phyloP scores from a whole-genome alignment of 1,140 invertebrate genomes.

The Manduca sexta region DNA sequence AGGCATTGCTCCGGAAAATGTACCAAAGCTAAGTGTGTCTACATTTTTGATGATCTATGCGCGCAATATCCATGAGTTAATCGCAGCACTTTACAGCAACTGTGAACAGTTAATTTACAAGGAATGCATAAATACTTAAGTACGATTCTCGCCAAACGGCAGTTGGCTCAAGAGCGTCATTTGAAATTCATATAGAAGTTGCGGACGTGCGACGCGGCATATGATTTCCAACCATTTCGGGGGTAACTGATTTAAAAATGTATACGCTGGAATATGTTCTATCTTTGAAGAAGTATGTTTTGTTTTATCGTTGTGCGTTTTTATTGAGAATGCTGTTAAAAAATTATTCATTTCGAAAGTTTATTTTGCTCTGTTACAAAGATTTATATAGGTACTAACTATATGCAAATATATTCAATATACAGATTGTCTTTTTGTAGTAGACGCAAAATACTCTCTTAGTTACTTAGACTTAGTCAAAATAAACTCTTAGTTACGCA shows the following conservation, averaged over 20 bases:
- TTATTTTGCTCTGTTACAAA: no score
- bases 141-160: conserved; percentile 22
- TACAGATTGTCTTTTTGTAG: no score
- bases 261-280: not conserved
- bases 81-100: conserved; percentile 10
- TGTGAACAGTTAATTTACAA: conserved; percentile 27
- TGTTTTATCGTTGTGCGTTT: no score
- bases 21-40: not conserved
- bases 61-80: not conserved
- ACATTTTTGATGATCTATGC: conserved; percentile 6
- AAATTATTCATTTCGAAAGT: no score
- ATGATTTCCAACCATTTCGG: conserved; percentile 1
- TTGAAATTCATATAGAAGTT: conserved; percentile 29
- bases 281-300: not conserved
- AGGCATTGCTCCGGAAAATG: no score
- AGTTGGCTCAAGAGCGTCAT: conserved; percentile 31
- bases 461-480: no score
- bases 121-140: conserved; percentile 34
- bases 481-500: no score
- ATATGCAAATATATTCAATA: no score
- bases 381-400: no score
- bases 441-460: no score
- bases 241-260: no score
- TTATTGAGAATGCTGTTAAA: no score
- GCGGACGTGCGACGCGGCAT: conserved; percentile 6